A percentile compares a stretch with the other conserved stretches of the same genome.
Evolutionary conservation across 1,140 invertebrate genomes (phyloP).

Genomic region (Rhysida immarginata): DNA sequence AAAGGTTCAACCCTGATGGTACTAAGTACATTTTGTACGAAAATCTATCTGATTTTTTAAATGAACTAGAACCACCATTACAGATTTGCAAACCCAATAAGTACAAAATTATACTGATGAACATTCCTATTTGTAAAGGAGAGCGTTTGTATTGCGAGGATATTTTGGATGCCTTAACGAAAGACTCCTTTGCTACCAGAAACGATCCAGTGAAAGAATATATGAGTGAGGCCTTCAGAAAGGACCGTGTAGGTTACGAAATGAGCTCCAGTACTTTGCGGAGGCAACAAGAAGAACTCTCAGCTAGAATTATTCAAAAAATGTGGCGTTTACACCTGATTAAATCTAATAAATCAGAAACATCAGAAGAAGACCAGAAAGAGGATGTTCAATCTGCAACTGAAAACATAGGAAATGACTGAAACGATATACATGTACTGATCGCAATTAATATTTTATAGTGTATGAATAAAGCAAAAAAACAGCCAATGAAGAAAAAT

Average conservation of each 20-base stretch:
- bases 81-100: slow-evolving; percentile 97
- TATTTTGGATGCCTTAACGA: slow-evolving; percentile 79
- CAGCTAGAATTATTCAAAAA: slow-evolving; percentile 82
- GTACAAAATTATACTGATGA: slow-evolving; percentile 96
- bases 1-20: slow-evolving; percentile 92
- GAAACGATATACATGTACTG: no score
- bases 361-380: no score
- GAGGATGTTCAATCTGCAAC: no score
- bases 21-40: slow-evolving; percentile 91
- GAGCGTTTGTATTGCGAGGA: slow-evolving; percentile 95
- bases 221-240: slow-evolving; percentile 32
- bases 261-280: slow-evolving; percentile 85
- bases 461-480: no score
- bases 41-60: slow-evolving; percentile 83
- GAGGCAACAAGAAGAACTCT: slow-evolving; percentile 88
- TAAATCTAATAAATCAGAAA: no score
- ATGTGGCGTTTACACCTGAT: no score
- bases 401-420: no score
- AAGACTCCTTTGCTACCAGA: slow-evolving; percentile 89
- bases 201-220: slow-evolving; percentile 59
- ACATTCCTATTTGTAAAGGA: slow-evolving; percentile 92
- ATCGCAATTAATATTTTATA: no score
- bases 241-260: slow-evolving; percentile 54
- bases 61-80: slow-evolving; percentile 79
- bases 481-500: no score